phyloP scores from a whole-genome alignment of 2,797 vertebrate genomes.

The Danio albolineatus region DNA sequence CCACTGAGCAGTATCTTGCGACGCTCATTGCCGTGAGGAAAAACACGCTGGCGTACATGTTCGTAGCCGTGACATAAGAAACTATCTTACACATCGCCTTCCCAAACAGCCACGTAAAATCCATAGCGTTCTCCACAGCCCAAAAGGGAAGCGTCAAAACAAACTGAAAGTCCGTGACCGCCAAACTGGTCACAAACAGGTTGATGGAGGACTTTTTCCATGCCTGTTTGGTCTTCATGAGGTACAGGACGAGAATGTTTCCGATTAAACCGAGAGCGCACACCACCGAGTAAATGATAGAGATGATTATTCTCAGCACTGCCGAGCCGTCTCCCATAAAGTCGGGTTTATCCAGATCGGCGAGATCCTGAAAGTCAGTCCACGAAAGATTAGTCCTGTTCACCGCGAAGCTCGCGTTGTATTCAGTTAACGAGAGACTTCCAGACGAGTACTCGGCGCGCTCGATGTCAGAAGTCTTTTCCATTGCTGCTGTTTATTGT shows the following conservation, averaged over 20 bases:
- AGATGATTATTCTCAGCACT: constrained; percentile 85
- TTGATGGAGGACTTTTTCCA: constrained; percentile 96
- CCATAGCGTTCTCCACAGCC: constrained; percentile 94
- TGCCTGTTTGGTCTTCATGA: constrained; percentile 90
- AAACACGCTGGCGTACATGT: constrained; percentile 98
- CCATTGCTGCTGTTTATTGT: constrained; percentile 57
- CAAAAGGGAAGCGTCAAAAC: constrained; percentile 95
- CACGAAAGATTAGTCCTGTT: constrained; percentile 71
- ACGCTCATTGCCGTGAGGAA: constrained; percentile 96
- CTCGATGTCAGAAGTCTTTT: constrained; percentile 65
- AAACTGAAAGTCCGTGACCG: constrained; percentile 94
- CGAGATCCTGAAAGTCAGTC: constrained; percentile 57
- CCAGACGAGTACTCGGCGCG: constrained; percentile 61
- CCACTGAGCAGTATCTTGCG: constrained; percentile 88
- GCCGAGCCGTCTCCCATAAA: constrained; percentile 76
- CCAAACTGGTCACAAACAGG: constrained; percentile 92
- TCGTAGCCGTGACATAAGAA: constrained; percentile 91
- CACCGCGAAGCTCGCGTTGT: constrained; percentile 67
- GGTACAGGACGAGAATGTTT: constrained; percentile 90
- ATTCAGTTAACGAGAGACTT: constrained; percentile 54
- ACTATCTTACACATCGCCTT: constrained; percentile 95
- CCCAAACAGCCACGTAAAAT: constrained; percentile 95
- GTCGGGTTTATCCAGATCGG: constrained; percentile 60
- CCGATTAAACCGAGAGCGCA: constrained; percentile 92
- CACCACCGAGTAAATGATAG: constrained; percentile 89